Evolutionary conservation across 2,888 invertebrate species (phyloP).

Genomic region (Zygothrica quintamaculata): DNA sequence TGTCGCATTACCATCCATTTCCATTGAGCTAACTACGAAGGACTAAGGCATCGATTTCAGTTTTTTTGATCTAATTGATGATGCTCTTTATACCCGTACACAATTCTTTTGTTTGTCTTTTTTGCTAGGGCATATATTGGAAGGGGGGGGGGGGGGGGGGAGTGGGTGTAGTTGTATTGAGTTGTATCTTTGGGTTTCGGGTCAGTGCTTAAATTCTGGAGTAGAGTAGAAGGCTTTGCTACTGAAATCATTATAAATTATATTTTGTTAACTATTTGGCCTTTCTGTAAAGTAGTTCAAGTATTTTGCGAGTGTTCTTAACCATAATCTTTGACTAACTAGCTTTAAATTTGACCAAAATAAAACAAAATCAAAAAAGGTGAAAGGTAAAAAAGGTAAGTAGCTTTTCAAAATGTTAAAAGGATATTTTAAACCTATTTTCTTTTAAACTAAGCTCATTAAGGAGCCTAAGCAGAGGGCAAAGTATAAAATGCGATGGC

Average conservation of each 20-base stretch:
- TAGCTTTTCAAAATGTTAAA: no score
- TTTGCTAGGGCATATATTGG: not conserved
- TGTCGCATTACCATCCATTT: conserved; percentile 59
- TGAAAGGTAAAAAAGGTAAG: no score
- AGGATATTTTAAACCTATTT: no score
- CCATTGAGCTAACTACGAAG: conserved; percentile 35
- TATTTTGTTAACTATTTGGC: not conserved
- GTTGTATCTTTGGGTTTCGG: not conserved
- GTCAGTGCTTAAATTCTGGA: conserved; percentile 35
- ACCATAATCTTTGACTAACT: no score
- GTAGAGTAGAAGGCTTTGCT: not conserved
- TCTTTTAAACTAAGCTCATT: no score
- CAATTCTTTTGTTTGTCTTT: conserved; percentile 43
- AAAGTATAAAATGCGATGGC: no score
- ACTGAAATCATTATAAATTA: not conserved
- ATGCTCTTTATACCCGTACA: conserved; percentile 31
- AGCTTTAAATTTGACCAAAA: no score
- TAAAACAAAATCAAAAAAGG: no score
- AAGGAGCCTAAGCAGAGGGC: no score
- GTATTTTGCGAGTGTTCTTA: no score
- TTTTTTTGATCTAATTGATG: conserved; percentile 58
- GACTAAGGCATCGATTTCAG: conserved; percentile 61
- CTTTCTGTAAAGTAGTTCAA: no score
- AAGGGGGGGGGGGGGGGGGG: not conserved
- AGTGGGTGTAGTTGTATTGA: not conserved